Evolutionary conservation across 2,888 invertebrate species (phyloP), one percentile per base, ranked within the genome.

Genomic region (Drosophila borborema): DNA sequence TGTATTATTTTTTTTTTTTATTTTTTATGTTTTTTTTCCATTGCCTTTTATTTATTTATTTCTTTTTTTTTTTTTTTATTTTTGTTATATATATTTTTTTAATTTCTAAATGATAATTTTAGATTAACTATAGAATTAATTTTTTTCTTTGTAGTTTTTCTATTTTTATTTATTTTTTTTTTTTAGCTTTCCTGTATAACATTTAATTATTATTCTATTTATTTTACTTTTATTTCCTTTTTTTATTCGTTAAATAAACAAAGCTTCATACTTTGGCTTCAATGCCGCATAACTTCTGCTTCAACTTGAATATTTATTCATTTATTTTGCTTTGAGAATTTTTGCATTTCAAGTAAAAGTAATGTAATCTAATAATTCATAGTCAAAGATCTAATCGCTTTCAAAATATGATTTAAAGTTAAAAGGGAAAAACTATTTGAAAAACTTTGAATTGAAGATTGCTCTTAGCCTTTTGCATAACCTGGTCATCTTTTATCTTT

Each of bases 401-500:
- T 14, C 34, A 20, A 51, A 51, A 36, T 51, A 20, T 23, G 18
- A 51, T 51, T 51, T 51, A 36, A 51, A 51, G 51, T 51, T 36
- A 4, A 16, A 43, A 20, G 18, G 4, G 14, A 14, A 38, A 31
- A 46, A 46, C 34, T 38, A 38, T 46, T 60, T 49, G 4, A 3
- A 18, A 23, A 71, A 70, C 45, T 55, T 59, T 55, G 20, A 59
- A 66, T 53, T 72, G 36, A 40, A 40, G 23, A 14, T 63, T 45
- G 63, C 20, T 45, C 38, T 46, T 31, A 36, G 41, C 34, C 48
- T 61, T 51, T 36, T 36, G 31, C 40, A 43, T 23, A 61, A 55
- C 48, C 49, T 59, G 70, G 46, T 41, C 62, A 59, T 36, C 64
- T 74, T 40, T 59, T 67, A 70, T 62, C 59, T 79, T 51, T 59